Conservation (phyloP, 1,140 invertebrate species). For the Babylonia areolata region DNA sequence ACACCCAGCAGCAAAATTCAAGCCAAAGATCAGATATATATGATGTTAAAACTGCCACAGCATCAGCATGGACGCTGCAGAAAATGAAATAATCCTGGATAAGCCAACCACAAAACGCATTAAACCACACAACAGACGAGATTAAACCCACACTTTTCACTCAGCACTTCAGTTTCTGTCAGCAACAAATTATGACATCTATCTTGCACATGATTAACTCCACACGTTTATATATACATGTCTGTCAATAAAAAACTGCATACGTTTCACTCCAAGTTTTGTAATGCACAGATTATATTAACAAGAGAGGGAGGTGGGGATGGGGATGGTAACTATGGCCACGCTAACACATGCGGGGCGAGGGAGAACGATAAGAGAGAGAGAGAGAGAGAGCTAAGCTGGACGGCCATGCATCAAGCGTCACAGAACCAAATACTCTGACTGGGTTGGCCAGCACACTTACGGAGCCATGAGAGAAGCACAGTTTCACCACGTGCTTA, state of each 20-base stretch:
- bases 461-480: conserved; percentile 20
- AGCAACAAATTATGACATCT: no score
- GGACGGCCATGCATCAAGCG: neutral
- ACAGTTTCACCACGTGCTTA: neutral
- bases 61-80: neutral
- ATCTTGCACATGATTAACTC: no score
- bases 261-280: no score
- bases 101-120: neutral
- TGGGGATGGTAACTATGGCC: neutral
- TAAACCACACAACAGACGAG: neutral
- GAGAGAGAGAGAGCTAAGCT: neutral
- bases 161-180: neutral
- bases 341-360: neutral
- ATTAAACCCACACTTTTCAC: neutral
- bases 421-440: neutral
- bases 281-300: no score
- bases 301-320: neutral
- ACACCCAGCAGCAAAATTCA: neutral
- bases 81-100: neutral
- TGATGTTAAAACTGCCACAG: neutral
- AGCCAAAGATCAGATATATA: neutral
- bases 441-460: neutral
- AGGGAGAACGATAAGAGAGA: neutral
- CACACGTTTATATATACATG: no score
- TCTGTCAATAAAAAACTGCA: no score